Evolutionary conservation across 2,888 invertebrate genomes (phyloP).

Genomic region (Carcina quercana): DNA sequence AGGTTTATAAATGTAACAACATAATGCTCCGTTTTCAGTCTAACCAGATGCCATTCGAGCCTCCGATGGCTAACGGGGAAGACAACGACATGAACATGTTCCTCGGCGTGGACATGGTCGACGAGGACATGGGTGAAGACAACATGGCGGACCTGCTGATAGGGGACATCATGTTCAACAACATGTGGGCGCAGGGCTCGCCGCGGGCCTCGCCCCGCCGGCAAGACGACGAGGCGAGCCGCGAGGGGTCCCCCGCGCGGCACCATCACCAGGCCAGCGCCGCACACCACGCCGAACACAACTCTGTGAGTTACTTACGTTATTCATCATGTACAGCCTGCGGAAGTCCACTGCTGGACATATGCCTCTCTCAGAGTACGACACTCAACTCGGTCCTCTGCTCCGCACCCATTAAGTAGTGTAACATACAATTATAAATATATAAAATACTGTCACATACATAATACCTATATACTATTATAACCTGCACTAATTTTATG

Average conservation of each 20-base stretch:
- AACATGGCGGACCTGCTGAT: conserved; percentile 76
- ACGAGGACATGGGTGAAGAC: conserved; percentile 77
- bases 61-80: conserved; percentile 61
- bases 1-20: too few species aligned
- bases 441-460: too few species aligned
- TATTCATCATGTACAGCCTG: too few species aligned
- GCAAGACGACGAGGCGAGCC: conserved; percentile 29
- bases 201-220: conserved; percentile 33
- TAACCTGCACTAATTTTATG: too few species aligned
- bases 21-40: conserved; percentile 38
- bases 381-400: too few species aligned
- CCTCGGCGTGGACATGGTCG: conserved; percentile 57
- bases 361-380: too few species aligned
- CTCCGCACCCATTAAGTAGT: too few species aligned
- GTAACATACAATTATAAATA: too few species aligned
- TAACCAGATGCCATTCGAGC: conserved; percentile 62
- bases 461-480: too few species aligned
- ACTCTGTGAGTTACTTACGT: conserved; percentile 22
- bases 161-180: conserved; percentile 86
- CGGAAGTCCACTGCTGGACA: too few species aligned
- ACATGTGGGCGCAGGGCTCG: conserved; percentile 47
- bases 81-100: conserved; percentile 62
- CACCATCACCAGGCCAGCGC: conserved; percentile 17
- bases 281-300: conserved; percentile 30
- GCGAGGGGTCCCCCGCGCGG: conserved; percentile 11